Evolutionary conservation across 2,888 invertebrate species (phyloP).

Genomic region (Aleiodes leptofemur): DNA sequence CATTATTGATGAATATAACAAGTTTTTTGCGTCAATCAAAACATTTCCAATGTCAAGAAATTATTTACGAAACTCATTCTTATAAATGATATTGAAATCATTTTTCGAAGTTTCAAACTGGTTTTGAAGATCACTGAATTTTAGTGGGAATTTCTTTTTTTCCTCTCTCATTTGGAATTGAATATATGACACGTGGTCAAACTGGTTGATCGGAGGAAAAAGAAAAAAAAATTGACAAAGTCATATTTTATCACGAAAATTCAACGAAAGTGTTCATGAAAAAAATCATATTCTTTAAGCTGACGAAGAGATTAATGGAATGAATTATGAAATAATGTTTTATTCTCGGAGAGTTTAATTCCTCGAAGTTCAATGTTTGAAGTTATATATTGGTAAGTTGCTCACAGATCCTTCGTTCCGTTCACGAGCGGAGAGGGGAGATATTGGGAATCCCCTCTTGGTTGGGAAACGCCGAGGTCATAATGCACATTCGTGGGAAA

Average conservation of each 20-base stretch:
- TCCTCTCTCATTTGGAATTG: not conserved
- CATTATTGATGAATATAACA: no score
- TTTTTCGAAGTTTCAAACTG: not conserved
- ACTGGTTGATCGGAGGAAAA: not conserved
- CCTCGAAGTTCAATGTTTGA: constrained; percentile 8
- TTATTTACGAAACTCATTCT: not conserved
- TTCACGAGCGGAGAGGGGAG: not conserved
- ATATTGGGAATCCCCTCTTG: constrained; percentile 16
- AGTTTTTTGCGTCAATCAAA: no score
- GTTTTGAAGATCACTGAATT: constrained; percentile 5
- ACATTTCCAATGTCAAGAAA: no score
- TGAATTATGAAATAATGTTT: no score
- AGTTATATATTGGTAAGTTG: not conserved
- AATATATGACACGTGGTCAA: not conserved
- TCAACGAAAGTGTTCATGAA: not conserved
- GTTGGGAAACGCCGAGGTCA: constrained; percentile 37
- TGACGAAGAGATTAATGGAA: no score
- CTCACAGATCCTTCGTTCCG: not conserved
- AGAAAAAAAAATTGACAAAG: not conserved
- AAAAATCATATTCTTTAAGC: not conserved
- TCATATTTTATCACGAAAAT: not conserved
- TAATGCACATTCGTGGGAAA: constrained; percentile 13
- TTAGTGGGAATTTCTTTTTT: not conserved
- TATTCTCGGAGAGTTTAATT: not conserved
- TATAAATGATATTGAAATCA: not conserved